phyloP scores from a whole-genome alignment of 2,888 invertebrate genomes.

The Diarsia rubi region DNA sequence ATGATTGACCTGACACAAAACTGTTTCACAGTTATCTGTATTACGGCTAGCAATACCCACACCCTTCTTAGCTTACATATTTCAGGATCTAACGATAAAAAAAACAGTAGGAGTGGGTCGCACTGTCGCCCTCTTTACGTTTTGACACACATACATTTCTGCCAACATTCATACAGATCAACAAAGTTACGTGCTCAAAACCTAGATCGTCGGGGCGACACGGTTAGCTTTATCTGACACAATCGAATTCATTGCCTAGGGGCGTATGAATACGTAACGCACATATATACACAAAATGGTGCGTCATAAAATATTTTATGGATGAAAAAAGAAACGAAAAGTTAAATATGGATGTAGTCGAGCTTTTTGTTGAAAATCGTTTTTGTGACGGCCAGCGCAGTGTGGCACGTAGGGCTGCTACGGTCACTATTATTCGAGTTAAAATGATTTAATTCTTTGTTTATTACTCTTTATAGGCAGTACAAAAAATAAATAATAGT shows the following conservation, averaged over 20 bases:
- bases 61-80: constrained; percentile 19
- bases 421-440: background rate
- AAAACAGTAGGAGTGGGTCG: constrained; percentile 70
- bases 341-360: constrained; percentile 34
- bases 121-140: constrained; percentile 77
- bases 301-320: constrained; percentile 39
- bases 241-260: constrained; percentile 74
- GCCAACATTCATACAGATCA: constrained; percentile 79
- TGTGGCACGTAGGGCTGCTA: constrained; percentile 45
- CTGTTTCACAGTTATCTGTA: background rate
- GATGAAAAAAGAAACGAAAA: constrained; percentile 39
- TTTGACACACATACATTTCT: constrained; percentile 80
- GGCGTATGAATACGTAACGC: constrained; percentile 67
- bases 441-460: background rate
- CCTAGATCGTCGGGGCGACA: constrained; percentile 85
- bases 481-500: background rate
- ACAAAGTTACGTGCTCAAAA: constrained; percentile 84
- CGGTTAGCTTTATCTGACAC: constrained; percentile 85
- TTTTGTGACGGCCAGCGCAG: constrained; percentile 18
- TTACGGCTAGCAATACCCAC: background rate
- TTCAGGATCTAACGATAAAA: constrained; percentile 49
- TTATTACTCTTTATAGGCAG: no score
- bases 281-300: constrained; percentile 34
- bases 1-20: background rate
- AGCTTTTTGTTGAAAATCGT: constrained; percentile 42